Percentiles rank a stretch among this genome's conserved stretches.
These are phyloP conservation scores for Caranx ignobilis DNA, from an alignment of 2,113 vertebrate genomes.

Conservation along the genomic window DNA sequence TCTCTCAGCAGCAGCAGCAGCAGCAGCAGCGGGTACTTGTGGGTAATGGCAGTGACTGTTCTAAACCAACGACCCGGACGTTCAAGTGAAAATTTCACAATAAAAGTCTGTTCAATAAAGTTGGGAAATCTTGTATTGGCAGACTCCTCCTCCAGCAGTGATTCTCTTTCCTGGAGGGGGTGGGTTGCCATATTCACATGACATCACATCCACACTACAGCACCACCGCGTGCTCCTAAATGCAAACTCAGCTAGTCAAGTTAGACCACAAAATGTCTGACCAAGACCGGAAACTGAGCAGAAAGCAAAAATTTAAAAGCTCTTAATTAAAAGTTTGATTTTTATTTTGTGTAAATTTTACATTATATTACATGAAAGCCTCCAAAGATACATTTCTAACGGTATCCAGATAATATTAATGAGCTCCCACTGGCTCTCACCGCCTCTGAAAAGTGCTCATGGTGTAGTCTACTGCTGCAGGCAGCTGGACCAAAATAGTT, in stretches of 20 bases:
- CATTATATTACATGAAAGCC: too few species aligned
- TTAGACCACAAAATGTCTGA: neutral
- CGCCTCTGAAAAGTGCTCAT: too few species aligned
- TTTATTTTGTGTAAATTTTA: neutral
- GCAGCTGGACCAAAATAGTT: too few species aligned
- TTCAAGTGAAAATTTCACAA: conserved; percentile 48
- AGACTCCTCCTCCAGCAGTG: neutral
- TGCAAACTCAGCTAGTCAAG: conserved; percentile 41
- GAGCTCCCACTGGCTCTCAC: too few species aligned
- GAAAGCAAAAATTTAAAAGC: conserved; percentile 22
- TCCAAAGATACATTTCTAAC: too few species aligned
- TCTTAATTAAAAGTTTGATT: neutral
- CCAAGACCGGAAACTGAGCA: neutral
- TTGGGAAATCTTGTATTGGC: neutral
- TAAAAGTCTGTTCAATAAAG: conserved; percentile 12
- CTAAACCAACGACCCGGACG: conserved; percentile 58
- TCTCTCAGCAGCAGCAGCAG: too few species aligned
- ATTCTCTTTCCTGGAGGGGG: neutral
- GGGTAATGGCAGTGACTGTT: conserved; percentile 22
- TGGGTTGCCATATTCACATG: neutral
- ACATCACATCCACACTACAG: conserved; percentile 70
- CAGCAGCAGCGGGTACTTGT: neutral
- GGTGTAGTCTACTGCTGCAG: too few species aligned
- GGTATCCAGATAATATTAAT: too few species aligned
- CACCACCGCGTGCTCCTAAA: conserved; percentile 67